These are phyloP conservation scores for Saccopteryx leptura DNA, from an alignment of 2,113 vertebrate species.

Conservation along the genomic window DNA sequence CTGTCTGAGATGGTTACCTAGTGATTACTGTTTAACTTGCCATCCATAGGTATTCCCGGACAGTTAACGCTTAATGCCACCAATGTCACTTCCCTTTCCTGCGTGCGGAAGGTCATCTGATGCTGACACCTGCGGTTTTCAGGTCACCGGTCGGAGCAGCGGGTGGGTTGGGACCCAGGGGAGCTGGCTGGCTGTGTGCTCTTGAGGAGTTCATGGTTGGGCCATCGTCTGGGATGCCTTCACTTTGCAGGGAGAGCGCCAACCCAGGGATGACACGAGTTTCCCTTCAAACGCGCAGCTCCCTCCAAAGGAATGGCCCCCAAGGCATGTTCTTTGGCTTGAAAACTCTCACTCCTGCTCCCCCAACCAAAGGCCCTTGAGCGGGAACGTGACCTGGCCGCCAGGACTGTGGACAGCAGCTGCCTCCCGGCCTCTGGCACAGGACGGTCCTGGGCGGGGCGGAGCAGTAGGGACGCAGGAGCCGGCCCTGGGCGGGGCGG, in stretches of 20 bases:
- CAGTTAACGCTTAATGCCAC: conserved; percentile 47
- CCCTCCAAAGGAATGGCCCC: background rate
- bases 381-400: rapidly evolving
- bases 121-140: conserved; percentile 33
- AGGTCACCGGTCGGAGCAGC: conserved; percentile 17
- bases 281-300: background rate
- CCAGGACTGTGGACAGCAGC: background rate
- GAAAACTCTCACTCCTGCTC: background rate
- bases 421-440: background rate
- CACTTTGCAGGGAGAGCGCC: background rate
- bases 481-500: too few species aligned
- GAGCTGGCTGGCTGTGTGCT: background rate
- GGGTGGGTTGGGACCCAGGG: background rate
- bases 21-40: conserved; percentile 86
- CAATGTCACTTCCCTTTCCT: conserved; percentile 64
- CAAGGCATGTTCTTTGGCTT: background rate
- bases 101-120: conserved; percentile 2
- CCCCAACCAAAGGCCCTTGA: background rate
- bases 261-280: background rate
- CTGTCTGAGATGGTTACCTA: conserved; percentile 89
- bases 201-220: background rate
- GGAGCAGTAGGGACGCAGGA: background rate
- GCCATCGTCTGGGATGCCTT: background rate
- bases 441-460: background rate
- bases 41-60: conserved; percentile 79